Conservation (phyloP, 2,113 vertebrate species). For the Varanus salvator region DNA sequence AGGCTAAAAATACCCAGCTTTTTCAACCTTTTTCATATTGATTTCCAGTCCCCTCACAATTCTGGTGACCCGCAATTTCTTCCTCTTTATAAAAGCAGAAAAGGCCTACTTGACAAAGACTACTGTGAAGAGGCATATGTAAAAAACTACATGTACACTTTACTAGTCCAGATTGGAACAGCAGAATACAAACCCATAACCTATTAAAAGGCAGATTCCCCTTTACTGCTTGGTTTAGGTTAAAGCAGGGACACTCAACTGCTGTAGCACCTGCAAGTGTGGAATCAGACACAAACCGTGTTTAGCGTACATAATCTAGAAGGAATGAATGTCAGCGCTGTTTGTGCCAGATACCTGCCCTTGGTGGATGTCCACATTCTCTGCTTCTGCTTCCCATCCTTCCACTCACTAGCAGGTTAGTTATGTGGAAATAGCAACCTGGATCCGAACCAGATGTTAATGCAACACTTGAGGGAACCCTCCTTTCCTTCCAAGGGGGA, state of each 20-base stretch:
- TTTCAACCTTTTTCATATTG: background rate
- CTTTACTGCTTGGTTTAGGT: background rate
- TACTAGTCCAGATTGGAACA: background rate
- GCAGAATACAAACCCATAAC: too few species aligned
- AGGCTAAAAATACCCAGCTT: background rate
- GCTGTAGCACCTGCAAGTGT: background rate
- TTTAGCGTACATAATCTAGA: background rate
- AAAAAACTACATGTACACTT: background rate
- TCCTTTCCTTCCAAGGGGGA: conserved; percentile 32
- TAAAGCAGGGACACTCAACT: background rate
- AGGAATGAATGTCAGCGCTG: background rate
- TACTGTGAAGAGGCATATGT: background rate
- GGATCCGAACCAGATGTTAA: conserved; percentile 64
- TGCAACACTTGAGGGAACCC: conserved; percentile 10
- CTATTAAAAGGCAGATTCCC: too few species aligned
- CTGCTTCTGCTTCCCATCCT: background rate
- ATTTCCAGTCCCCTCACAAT: background rate
- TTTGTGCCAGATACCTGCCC: background rate
- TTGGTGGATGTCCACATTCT: background rate
- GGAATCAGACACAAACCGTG: background rate
- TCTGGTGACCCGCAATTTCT: background rate
- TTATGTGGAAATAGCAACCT: conserved; percentile 29
- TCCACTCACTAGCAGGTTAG: background rate
- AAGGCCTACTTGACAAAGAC: background rate
- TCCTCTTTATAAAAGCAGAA: background rate